Evolutionary conservation across 2,113 vertebrate genomes (phyloP).

Genomic region (Muscicapa adusta): DNA sequence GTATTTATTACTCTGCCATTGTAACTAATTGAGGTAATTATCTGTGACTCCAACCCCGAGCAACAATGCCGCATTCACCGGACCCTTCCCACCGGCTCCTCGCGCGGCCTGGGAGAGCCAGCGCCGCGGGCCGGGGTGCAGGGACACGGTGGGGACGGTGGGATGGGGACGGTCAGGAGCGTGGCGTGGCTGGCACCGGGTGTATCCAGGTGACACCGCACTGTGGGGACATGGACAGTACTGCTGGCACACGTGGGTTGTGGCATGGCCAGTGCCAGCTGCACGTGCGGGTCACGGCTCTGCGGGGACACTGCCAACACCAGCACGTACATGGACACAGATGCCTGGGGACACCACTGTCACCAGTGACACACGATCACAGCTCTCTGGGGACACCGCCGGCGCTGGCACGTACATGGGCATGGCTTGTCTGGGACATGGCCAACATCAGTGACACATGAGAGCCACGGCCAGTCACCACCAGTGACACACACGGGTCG

Average conservation of each 20-base stretch:
- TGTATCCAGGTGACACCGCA: fast-evolving
- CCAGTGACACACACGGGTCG: neutral
- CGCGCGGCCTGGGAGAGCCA: conserved; percentile 58
- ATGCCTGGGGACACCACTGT: neutral
- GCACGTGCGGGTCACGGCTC: neutral
- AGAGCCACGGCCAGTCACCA: neutral
- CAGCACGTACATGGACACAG: fast-evolving
- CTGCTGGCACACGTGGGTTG: fast-evolving
- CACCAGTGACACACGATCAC: neutral
- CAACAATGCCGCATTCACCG: conserved; percentile 87
- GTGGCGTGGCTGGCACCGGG: neutral
- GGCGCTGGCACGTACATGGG: neutral
- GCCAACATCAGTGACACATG: neutral
- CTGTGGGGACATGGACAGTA: fast-evolving
- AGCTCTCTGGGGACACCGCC: neutral
- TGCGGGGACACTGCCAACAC: neutral
- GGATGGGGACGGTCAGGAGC: fast-evolving
- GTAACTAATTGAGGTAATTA: conserved; percentile 99
- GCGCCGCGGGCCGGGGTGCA: neutral
- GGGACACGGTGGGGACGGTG: neutral
- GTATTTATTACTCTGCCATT: conserved; percentile 99
- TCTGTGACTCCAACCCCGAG: conserved; percentile 97
- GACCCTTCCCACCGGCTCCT: conserved; percentile 57
- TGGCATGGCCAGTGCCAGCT: fast-evolving
- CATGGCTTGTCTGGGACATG: neutral